These are phyloP conservation scores for Percina caprodes DNA, from an alignment of 2,113 vertebrate genomes.

Conservation along the genomic window DNA sequence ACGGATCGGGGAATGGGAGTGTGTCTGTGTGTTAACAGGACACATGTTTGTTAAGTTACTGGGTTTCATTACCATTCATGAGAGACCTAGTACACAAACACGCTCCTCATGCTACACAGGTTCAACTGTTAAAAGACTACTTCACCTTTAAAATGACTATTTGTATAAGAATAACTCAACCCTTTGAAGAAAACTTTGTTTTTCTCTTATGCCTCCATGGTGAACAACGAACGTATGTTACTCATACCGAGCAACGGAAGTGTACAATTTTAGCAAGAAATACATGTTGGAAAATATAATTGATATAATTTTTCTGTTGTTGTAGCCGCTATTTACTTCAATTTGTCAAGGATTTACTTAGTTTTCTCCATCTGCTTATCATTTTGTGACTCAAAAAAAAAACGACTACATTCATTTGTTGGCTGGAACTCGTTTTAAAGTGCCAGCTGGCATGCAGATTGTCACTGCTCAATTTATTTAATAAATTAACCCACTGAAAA, in stretches of 20 bases:
- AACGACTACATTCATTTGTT: neutral
- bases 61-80: slow-evolving; percentile 5
- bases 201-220: too few species aligned
- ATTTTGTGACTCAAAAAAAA: neutral
- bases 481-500: slow-evolving; percentile 29
- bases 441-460: neutral
- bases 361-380: neutral
- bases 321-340: neutral
- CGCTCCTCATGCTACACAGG: neutral
- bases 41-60: slow-evolving; percentile 7
- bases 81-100: neutral
- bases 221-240: too few species aligned
- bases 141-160: too few species aligned
- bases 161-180: too few species aligned
- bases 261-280: too few species aligned
- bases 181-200: too few species aligned
- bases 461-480: neutral
- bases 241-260: too few species aligned
- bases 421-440: neutral
- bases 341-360: neutral
- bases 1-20: neutral
- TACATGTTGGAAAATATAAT: too few species aligned
- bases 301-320: neutral
- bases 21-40: neutral
- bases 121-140: neutral